Evolutionary conservation across 2,113 vertebrate genomes (phyloP), one percentile per base, ranked within the genome.

Genomic region (Ia io): DNA sequence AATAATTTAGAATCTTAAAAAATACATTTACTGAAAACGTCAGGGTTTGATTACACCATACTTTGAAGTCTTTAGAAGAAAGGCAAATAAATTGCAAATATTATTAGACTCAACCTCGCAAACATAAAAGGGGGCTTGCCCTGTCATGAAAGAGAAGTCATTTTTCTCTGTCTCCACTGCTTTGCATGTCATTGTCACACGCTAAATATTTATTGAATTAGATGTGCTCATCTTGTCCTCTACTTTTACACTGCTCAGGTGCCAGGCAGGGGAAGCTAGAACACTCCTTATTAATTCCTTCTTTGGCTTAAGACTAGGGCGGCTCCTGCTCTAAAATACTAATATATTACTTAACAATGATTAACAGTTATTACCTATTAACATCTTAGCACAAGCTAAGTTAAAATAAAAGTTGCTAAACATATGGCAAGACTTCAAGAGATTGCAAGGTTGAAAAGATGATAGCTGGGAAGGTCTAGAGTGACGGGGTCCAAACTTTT

Each of bases 31-130:
- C 90, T 95, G 80, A 88, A 95, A 94, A 86, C 42, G 40, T 70
- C 44, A 94, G 78, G 85, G 37, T 94, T 86, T 92, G 74, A 91
- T 97, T 96, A 91, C 3, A 56, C n/a, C 56, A 83, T 78, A 88
- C 83, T 93, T 96, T 91, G 82, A 97, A 97, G 83, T 94, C 37
- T 80, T 89, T 82, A 80, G 51, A 93, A 95, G 93, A 90, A 94
- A 97, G 61, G 35, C 28, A 30, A 92, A 93, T 94, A 93, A 94
- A 95, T 69, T 87, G 51, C 80, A 63, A 37, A 80, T 86, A 95
- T 92, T 88, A 92, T 84, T 89, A 78, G 59, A 71, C 18, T 74
- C 65, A 93, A 76, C 40, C 95, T 94, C 37, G 10, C 63, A 95
- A 84, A 70, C 20, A 65, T 51, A 84, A 56, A 51, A 90, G 56